phyloP scores from a whole-genome alignment of 2,888 invertebrate species.

The Timema cristinae region DNA sequence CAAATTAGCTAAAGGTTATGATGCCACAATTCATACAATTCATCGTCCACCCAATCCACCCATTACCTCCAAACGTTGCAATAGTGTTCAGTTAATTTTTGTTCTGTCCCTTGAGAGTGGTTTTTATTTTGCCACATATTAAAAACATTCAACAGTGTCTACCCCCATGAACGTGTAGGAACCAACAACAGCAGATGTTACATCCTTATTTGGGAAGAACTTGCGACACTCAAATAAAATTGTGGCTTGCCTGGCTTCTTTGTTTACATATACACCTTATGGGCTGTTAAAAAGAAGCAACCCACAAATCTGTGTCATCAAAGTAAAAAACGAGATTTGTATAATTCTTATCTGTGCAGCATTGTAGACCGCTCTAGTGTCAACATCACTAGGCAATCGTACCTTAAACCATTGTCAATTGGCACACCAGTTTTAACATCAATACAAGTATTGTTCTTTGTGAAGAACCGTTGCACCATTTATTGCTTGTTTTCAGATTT shows the following conservation, averaged over 20 bases:
- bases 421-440: not conserved
- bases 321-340: not conserved
- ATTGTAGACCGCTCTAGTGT: not conserved
- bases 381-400: not conserved
- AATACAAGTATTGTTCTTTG: not conserved
- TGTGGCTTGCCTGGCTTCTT: not conserved
- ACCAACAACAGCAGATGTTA: not conserved
- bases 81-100: not conserved
- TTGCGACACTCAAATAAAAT: not conserved
- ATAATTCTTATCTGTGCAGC: not conserved
- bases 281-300: not conserved
- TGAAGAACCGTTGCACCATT: too few species aligned
- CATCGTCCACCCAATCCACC: not conserved
- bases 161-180: not conserved
- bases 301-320: constrained; percentile 1
- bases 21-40: not conserved
- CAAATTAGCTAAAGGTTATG: too few species aligned
- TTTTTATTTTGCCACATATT: not conserved
- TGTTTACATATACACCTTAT: not conserved
- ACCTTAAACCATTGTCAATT: not conserved
- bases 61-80: not conserved
- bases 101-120: not conserved
- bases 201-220: not conserved
- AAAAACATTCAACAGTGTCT: not conserved
- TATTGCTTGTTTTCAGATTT: too few species aligned